phyloP scores from a whole-genome alignment of 2,113 vertebrate genomes.

The Odocoileus hemionus region DNA sequence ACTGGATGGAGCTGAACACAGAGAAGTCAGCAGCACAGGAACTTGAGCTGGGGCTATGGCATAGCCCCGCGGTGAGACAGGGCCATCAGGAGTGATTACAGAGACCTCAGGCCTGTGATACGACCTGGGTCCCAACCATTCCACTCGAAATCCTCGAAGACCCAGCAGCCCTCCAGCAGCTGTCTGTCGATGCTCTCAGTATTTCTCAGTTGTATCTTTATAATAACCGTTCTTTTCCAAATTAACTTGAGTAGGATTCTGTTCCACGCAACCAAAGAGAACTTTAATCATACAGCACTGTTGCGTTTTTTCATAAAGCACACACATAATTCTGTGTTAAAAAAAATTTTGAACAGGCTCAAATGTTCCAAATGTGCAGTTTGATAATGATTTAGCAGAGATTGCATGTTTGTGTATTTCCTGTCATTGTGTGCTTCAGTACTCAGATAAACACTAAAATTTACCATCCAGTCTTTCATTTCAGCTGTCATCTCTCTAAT shows the following conservation, averaged over 20 bases:
- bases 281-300: neutral
- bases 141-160: neutral
- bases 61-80: neutral
- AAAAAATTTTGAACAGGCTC: neutral
- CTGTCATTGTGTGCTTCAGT: neutral
- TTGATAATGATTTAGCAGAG: slow-evolving; percentile 14
- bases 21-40: neutral
- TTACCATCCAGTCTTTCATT: neutral
- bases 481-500: neutral
- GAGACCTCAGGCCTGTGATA: neutral
- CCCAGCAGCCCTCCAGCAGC: neutral
- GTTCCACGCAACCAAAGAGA: neutral
- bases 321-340: neutral
- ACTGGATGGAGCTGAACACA: neutral
- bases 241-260: neutral
- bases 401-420: neutral
- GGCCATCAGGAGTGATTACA: neutral
- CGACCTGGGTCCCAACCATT: neutral
- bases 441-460: slow-evolving; percentile 8
- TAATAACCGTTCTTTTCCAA: neutral
- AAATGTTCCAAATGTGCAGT: neutral
- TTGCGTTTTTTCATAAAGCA: slow-evolving; percentile 26
- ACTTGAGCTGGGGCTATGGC: neutral
- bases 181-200: neutral
- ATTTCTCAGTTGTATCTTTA: slow-evolving; percentile 1